Evolutionary conservation across 2,888 invertebrate species (phyloP).

Genomic region (Hyposoter didymator): DNA sequence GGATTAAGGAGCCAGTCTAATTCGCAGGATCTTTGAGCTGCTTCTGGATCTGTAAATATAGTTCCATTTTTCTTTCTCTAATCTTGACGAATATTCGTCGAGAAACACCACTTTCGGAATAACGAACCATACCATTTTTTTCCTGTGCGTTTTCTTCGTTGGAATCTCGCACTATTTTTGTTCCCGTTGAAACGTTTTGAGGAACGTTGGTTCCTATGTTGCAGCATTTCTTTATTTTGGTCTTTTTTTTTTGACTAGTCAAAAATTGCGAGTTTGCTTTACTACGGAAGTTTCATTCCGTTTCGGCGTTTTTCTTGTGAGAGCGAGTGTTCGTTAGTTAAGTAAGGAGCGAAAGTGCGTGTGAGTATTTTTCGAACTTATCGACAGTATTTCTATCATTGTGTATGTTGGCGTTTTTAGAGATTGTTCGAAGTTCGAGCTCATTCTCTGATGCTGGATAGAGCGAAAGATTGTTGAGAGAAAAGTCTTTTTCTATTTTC

Average conservation of each 20-base stretch:
- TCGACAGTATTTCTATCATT: constrained; percentile 2
- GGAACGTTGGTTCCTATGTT: constrained; percentile 18
- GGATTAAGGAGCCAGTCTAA: not conserved
- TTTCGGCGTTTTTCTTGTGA: constrained; percentile 5
- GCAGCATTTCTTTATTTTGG: constrained; percentile 53
- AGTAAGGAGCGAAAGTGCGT: not conserved
- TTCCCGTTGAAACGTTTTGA: not conserved
- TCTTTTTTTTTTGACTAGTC: constrained; percentile 50
- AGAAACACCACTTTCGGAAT: not conserved
- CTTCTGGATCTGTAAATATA: not conserved
- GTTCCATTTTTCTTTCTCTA: not conserved
- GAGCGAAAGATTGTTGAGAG: not conserved
- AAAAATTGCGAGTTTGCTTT: not conserved
- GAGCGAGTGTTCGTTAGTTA: not conserved
- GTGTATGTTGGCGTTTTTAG: not conserved
- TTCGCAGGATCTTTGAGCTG: not conserved
- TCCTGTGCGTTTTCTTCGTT: not conserved
- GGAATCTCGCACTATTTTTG: not conserved
- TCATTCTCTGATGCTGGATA: not conserved
- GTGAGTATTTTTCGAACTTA: constrained; percentile 9
- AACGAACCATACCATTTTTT: not conserved
- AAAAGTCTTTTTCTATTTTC: constrained; percentile 2
- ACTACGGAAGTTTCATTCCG: not conserved
- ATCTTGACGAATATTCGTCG: not conserved
- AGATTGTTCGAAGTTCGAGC: not conserved